phyloP scores from a whole-genome alignment of 2,797 vertebrate genomes.

The Coreius guichenoti region DNA sequence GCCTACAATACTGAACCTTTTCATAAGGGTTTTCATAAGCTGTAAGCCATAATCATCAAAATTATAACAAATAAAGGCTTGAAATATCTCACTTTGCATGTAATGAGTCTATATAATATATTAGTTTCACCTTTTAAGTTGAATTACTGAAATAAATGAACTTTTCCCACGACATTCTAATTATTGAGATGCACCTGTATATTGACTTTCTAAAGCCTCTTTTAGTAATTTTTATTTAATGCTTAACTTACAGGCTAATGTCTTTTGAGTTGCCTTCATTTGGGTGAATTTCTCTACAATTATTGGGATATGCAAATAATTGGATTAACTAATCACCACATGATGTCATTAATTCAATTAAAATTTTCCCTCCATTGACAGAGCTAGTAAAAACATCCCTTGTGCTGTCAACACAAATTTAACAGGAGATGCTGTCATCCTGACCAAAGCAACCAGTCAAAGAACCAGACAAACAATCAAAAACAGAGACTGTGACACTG shows the following conservation, averaged over 20 bases:
- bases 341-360: conserved; percentile 8
- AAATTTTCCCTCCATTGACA: neutral
- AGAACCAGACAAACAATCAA: conserved; percentile 1
- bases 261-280: neutral
- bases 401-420: conserved; percentile 34
- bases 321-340: neutral
- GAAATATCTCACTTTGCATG: too few species aligned
- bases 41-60: too few species aligned
- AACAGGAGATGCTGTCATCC: conserved; percentile 29
- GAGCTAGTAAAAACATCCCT: conserved; percentile 2
- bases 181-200: too few species aligned
- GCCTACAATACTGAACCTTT: too few species aligned
- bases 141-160: too few species aligned
- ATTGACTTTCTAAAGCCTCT: neutral
- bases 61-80: too few species aligned
- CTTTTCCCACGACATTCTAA: too few species aligned
- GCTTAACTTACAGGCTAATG: too few species aligned
- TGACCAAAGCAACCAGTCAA: conserved; percentile 33
- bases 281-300: neutral
- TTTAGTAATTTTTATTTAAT: neutral
- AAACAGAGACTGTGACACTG: conserved; percentile 9
- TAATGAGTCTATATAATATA: too few species aligned
- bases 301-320: conserved; percentile 1
- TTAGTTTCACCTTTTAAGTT: too few species aligned
- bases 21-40: too few species aligned